Base-by-base conservation (phyloP, 2,113 vertebrate genomes). In the Ammodytes dubius region DNA sequence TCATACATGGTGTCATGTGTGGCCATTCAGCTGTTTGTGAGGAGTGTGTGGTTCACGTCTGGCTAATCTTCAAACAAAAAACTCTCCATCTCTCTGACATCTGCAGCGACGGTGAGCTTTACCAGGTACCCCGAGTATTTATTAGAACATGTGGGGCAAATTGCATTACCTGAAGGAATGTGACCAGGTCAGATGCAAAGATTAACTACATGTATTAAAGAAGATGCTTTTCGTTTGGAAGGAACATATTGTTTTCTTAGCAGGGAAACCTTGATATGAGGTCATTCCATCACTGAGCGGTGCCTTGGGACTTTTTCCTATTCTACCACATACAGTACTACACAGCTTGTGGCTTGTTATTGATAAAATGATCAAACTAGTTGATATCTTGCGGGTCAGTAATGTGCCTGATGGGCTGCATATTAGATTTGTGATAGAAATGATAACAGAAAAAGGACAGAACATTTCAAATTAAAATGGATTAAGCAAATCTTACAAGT, bases 101-200 rank as follows among this genome's bases (percentile, higher is more conserved):
- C 76, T 77, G 68, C 70, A 37, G 46, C 49, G 75, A 76, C 75
- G 84, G 83, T 88, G 84, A 89, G 78, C 72, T 90, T 88, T 70
- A 43, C 84, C 87, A 88, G 84, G 74, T 83, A 70, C 65, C 65
- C 61, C 6, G 7, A 53, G 73, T 77, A 81, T 89, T 90, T 89
- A 88, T 77, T 77, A 60, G 68, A 90, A 89, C 85, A 91, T 79
- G 74, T 89, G 83, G 82, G 77, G 68, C 43, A 87, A 91, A 93
- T 88, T 92, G 87, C 85, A 84, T 92, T 87, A 91, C 87, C 84
- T 92, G 67, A 67, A 92, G 91, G 90, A 94, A 93, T 94, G 78
- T 94, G 92, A 93, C 91, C 90, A 74, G 92, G 90, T 93, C 93
- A 94, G 74, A 89, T 83, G 83, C 84, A 91, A 82, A 85, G 88